Evolutionary conservation across 2,888 invertebrate species (phyloP).

Genomic region (Oxystoma pomonae): DNA sequence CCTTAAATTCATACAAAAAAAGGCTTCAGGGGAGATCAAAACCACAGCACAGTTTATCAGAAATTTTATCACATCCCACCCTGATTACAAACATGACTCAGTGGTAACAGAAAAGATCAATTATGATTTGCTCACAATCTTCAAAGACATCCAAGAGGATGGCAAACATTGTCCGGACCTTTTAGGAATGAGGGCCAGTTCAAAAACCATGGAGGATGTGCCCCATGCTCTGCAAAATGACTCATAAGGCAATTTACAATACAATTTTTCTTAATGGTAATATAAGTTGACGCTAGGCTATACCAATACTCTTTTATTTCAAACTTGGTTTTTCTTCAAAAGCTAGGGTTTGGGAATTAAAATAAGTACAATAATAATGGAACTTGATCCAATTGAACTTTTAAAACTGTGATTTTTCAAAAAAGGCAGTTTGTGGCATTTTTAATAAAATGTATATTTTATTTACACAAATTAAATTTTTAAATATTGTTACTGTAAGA

Average conservation of each 20-base stretch:
- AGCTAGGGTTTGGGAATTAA: no score
- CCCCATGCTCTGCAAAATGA: slow-evolving; percentile 62
- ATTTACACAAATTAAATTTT: no score
- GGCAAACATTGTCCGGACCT: slow-evolving; percentile 68
- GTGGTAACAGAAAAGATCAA: slow-evolving; percentile 82
- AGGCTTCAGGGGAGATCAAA: slow-evolving; percentile 83
- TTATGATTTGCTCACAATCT: slow-evolving; percentile 81
- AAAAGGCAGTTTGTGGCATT: no score
- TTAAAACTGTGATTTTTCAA: no score
- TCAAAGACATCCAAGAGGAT: slow-evolving; percentile 70
- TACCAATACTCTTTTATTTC: no score
- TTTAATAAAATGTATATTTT: no score
- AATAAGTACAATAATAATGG: no score
- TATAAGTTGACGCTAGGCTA: neutral
- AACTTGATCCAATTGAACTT: no score
- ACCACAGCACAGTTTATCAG: slow-evolving; percentile 97
- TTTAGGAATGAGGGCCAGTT: slow-evolving; percentile 66
- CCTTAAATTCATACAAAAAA: slow-evolving; percentile 82
- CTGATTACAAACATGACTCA: slow-evolving; percentile 91
- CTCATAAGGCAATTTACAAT: slow-evolving; percentile 1
- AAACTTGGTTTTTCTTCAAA: no score
- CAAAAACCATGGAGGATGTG: slow-evolving; percentile 83
- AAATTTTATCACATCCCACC: slow-evolving; percentile 81
- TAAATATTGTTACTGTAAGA: no score
- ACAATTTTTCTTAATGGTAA: neutral